Conservation (phyloP, 2,113 vertebrate genomes). For the Eublepharis macularius region DNA sequence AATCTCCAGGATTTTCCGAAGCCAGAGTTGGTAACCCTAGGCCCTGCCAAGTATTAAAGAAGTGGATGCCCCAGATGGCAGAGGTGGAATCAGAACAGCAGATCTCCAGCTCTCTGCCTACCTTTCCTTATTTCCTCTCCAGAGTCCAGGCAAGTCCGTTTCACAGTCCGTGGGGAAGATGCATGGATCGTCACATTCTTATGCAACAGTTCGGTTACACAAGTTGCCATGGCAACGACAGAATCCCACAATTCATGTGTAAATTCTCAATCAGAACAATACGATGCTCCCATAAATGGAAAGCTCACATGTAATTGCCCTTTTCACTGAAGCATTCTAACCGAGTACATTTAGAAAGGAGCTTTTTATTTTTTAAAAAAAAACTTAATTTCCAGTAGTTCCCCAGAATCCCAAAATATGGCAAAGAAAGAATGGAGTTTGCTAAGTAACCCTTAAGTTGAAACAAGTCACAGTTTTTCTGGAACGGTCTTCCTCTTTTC, state of each 20-base stretch:
- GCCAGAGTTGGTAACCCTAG: no score
- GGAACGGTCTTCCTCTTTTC: background rate
- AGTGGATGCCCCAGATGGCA: background rate
- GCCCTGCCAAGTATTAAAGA: no score
- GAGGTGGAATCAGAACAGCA: background rate
- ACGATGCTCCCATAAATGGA: conserved; percentile 50
- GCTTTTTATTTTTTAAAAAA: background rate
- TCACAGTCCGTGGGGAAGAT: background rate
- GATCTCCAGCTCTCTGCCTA: background rate
- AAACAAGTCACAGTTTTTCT: background rate
- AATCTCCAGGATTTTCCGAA: no score
- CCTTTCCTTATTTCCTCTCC: background rate
- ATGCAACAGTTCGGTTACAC: conserved; percentile 52
- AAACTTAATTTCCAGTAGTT: no score
- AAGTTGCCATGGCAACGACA: conserved; percentile 54
- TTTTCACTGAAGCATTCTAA: conserved; percentile 31
- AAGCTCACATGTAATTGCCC: conserved; percentile 18
- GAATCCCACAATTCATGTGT: conserved; percentile 52
- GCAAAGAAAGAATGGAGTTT: no score
- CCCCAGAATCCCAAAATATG: background rate
- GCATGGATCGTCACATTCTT: conserved; percentile 45
- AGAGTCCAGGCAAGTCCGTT: background rate
- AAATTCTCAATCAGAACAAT: conserved; percentile 58
- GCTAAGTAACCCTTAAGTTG: background rate
- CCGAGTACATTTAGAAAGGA: background rate